These are phyloP conservation scores for Terebella lapidaria DNA, from an alignment of 2,888 invertebrate genomes.

Conservation along the genomic window DNA sequence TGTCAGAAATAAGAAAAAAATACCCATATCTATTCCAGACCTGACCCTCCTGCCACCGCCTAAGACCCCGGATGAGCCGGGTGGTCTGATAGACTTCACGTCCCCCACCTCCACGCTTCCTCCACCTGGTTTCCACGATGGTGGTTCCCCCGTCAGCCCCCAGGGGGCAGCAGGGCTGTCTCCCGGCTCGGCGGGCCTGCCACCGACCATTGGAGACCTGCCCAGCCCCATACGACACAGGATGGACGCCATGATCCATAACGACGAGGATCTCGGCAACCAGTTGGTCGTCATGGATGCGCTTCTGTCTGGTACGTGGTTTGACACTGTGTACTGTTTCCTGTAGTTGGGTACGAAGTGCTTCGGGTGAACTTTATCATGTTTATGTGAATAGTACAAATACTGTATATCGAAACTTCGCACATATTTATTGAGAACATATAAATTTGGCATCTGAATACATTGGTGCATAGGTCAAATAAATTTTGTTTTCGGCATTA, in stretches of 20 bases:
- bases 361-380: too few species aligned
- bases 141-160: background rate
- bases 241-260: slow-evolving; percentile 16
- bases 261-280: slow-evolving; percentile 20
- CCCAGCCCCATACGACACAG: slow-evolving; percentile 15
- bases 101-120: slow-evolving; percentile 57
- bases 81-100: slow-evolving; percentile 29
- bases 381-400: too few species aligned
- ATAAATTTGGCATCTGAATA: too few species aligned
- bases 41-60: slow-evolving; percentile 82
- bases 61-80: slow-evolving; percentile 25
- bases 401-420: too few species aligned
- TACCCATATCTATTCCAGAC: slow-evolving; percentile 56
- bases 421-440: too few species aligned
- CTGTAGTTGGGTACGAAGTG: background rate
- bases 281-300: slow-evolving; percentile 21
- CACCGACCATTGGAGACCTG: slow-evolving; percentile 13
- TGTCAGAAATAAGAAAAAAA: too few species aligned
- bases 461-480: too few species aligned
- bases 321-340: background rate
- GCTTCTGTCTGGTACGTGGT: slow-evolving; percentile 12
- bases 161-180: background rate
- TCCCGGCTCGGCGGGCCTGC: slow-evolving; percentile 6
- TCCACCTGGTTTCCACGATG: slow-evolving; percentile 63
- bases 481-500: too few species aligned